Evolutionary conservation across 2,113 vertebrate species (phyloP), one percentile per base, ranked within the genome.

Genomic region (Dipodomys stephensi): DNA sequence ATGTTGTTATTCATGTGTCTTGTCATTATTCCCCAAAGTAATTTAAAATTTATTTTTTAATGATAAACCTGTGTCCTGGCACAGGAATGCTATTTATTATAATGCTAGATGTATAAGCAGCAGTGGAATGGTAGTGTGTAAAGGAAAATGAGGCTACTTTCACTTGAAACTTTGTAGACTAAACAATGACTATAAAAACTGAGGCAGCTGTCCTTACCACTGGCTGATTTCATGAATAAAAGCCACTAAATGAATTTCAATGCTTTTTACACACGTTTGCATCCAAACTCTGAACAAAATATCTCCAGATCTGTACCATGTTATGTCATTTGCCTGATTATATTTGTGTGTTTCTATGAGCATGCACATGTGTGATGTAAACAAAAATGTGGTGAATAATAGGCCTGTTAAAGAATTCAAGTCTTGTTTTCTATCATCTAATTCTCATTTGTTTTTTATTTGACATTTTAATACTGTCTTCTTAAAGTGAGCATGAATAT

Each of bases 91-190:
- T 87, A 3, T 97, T 97, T 96, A 97, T 22, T 1, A 79, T 95
- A 96, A 95, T 65, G 76, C 92, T 93, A 95, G 84, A 86, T 96
- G 94, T 95, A 32, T 87, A 69, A 22, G 90, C 76, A 94, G 39
- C 71, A 60, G 80, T 49, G 84, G 78, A 30, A 78, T 67, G 82
- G 81, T 82, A 32, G 82, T 46, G 49, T 6, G 27, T 67, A 82
- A 94, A 80, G 83, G 92, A 69, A 97, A 91, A 93, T 91, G 76
- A 87, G 92, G 87, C 74, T 32, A 0, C 96, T 95, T 94, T 96
- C 18, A 96, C 93, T 46, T 90, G 25, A 11, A 84, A 88, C 81
- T 97, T 74, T 13, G 46, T 25, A 97, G 95, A 97, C 96, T 96
- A 97, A 98, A 97, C 95, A 97, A 81, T 91, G 94, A 20, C 69